Conservation (phyloP, 2,113 vertebrate species). For the Isurus oxyrinchus region DNA sequence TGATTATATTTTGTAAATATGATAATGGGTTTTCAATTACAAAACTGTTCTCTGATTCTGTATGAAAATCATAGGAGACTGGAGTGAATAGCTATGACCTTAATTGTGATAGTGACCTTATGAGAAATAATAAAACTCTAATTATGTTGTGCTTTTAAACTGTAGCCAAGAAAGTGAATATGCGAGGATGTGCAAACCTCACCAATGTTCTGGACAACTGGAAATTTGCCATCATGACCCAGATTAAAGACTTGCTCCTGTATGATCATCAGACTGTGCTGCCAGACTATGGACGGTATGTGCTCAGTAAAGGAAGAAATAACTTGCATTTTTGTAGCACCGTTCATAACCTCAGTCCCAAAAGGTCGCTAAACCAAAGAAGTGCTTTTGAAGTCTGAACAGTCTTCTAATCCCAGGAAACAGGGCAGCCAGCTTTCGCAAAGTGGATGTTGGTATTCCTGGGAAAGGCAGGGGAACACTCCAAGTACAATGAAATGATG, state of each 20-base stretch:
- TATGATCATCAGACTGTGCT: slow-evolving; percentile 72
- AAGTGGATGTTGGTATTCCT: neutral
- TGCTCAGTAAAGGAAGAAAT: neutral
- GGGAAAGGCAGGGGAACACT: neutral
- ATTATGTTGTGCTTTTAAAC: slow-evolving; percentile 26
- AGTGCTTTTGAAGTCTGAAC: neutral
- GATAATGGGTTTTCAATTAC: neutral
- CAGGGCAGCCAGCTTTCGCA: neutral
- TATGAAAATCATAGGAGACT: neutral
- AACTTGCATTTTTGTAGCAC: neutral
- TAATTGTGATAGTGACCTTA: neutral
- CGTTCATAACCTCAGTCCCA: neutral
- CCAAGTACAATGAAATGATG: neutral
- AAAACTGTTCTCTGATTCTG: neutral
- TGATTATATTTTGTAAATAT: neutral
- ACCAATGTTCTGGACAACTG: slow-evolving; percentile 77
- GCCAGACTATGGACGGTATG: slow-evolving; percentile 73
- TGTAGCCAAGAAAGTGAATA: slow-evolving; percentile 51
- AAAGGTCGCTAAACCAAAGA: neutral
- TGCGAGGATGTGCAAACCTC: slow-evolving; percentile 67
- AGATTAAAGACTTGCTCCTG: slow-evolving; percentile 73
- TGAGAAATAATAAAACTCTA: neutral
- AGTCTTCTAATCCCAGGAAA: neutral
- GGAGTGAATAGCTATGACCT: neutral
- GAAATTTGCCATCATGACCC: slow-evolving; percentile 76